These are phyloP conservation scores for Cinclus mexicanus DNA, from an alignment of 2,113 vertebrate species.

Conservation along the genomic window DNA sequence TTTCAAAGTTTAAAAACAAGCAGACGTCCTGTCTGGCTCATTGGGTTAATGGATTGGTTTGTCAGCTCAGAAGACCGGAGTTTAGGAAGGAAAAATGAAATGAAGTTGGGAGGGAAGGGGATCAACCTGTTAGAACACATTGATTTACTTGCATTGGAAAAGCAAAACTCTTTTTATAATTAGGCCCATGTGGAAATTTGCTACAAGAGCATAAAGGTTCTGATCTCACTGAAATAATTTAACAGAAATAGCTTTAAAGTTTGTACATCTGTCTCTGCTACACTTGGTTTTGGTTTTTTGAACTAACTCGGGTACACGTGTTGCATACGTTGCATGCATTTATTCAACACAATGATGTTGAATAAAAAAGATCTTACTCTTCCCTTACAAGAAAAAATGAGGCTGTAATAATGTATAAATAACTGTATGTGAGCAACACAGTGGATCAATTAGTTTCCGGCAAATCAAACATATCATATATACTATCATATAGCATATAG, in stretches of 20 bases:
- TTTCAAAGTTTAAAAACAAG: conserved; percentile 61
- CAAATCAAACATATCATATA: conserved; percentile 6
- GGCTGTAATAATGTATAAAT: conserved; percentile 31
- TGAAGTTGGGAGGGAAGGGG: neutral
- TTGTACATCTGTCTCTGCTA: neutral
- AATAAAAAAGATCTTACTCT: conserved; percentile 37
- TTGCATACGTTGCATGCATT: neutral
- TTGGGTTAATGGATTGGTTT: neutral
- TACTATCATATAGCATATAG: neutral
- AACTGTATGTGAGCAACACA: conserved; percentile 38
- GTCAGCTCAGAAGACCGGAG: neutral
- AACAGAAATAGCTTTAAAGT: neutral
- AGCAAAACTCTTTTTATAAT: neutral
- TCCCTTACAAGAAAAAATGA: conserved; percentile 36
- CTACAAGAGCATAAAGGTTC: neutral
- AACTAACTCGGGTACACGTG: neutral
- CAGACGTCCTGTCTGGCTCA: neutral
- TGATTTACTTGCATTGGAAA: conserved; percentile 1
- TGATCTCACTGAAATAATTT: neutral
- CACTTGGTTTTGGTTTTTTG: neutral
- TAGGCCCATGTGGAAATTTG: neutral
- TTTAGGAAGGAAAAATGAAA: conserved; percentile 9
- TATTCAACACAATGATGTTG: neutral
- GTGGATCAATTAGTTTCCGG: conserved; percentile 51
- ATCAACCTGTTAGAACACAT: neutral